phyloP scores from a whole-genome alignment of 2,797 vertebrate genomes.

The Philypnodon macrostomus region DNA sequence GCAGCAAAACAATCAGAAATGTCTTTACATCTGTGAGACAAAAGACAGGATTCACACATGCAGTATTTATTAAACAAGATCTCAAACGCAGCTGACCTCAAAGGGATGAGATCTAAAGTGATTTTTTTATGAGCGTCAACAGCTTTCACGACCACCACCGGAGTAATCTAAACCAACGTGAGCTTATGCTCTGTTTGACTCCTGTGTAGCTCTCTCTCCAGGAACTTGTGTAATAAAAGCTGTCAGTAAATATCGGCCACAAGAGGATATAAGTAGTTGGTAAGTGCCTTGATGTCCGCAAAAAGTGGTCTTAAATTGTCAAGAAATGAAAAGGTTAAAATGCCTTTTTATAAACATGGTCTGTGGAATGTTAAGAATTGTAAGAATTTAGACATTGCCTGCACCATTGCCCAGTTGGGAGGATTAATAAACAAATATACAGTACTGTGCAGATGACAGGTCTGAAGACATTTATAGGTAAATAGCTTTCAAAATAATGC shows the following conservation, averaged over 20 bases:
- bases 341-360: no score
- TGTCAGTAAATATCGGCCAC: constrained; percentile 19
- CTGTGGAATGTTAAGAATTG: no score
- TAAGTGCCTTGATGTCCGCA: no score
- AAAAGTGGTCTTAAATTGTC: no score
- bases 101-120: constrained; percentile 15
- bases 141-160: constrained; percentile 31
- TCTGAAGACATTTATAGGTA: no score
- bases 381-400: no score
- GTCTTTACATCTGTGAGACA: constrained; percentile 17
- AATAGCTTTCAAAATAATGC: no score
- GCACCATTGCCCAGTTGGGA: no score
- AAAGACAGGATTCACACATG: constrained; percentile 24
- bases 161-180: constrained; percentile 27
- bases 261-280: constrained; percentile 3
- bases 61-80: constrained; percentile 59
- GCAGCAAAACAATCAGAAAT: constrained; percentile 23
- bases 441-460: no score
- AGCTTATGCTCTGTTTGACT: constrained; percentile 36
- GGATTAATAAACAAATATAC: no score
- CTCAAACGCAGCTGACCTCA: constrained; percentile 19
- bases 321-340: no score
- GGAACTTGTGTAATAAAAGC: constrained; percentile 17
- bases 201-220: constrained; percentile 9
- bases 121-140: constrained; percentile 17